Evolutionary conservation across 2,888 invertebrate genomes (phyloP).

Genomic region (Lampropteryx suffumata): DNA sequence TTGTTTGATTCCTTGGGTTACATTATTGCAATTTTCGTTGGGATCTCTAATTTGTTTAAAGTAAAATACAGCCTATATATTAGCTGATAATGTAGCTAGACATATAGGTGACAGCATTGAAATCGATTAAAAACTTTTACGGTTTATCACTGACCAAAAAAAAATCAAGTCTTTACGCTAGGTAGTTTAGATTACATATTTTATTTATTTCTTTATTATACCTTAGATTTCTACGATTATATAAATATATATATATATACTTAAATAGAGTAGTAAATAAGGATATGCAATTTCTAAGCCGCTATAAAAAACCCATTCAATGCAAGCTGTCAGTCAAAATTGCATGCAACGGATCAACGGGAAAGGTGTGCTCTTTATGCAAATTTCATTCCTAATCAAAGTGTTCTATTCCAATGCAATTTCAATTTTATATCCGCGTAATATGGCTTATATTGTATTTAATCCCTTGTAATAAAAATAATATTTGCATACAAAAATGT

Average conservation of each 20-base stretch:
- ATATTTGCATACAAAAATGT: conserved; percentile 43
- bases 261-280: conserved; percentile 10
- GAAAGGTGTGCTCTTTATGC: conserved; percentile 78
- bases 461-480: conserved; percentile 48
- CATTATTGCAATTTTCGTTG: too few relatives aligned
- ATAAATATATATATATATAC: background rate
- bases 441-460: conserved; percentile 38
- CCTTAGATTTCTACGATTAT: too few relatives aligned
- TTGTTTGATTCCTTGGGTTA: too few relatives aligned
- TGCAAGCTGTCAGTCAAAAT: conserved; percentile 73
- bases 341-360: conserved; percentile 72
- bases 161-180: too few relatives aligned
- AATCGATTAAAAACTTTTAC: too few relatives aligned
- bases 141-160: too few relatives aligned
- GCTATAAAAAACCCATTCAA: conserved; percentile 46
- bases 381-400: conserved; percentile 61
- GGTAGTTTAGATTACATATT: too few relatives aligned
- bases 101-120: too few relatives aligned
- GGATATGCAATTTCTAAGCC: conserved; percentile 24
- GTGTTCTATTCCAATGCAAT: conserved; percentile 27
- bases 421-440: conserved; percentile 29
- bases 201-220: too few relatives aligned
- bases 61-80: too few relatives aligned
- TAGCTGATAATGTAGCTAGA: too few relatives aligned
- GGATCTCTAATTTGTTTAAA: too few relatives aligned